These are phyloP conservation scores for Silurus meridionalis DNA, from an alignment of 2,113 vertebrate species.

Conservation along the genomic window DNA sequence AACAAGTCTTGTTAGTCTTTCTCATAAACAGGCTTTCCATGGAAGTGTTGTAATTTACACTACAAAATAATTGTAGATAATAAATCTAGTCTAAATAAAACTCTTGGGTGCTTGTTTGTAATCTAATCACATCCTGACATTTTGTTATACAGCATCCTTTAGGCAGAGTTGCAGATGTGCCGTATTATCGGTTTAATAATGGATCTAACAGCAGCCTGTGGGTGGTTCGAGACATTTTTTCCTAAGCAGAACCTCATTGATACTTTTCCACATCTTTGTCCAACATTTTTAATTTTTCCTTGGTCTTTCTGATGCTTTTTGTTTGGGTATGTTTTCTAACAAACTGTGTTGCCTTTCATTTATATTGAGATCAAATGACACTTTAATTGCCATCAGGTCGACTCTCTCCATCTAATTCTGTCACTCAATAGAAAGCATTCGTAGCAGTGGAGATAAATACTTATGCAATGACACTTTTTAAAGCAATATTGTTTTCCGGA, in stretches of 20 bases:
- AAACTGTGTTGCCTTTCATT: not conserved
- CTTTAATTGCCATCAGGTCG: not conserved
- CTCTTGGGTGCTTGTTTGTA: not conserved
- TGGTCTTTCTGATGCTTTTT: not conserved
- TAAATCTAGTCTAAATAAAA: no score
- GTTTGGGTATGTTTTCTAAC: not conserved
- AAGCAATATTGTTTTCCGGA: no score
- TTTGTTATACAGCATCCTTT: not conserved
- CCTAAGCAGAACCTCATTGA: not conserved
- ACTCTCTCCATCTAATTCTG: not conserved
- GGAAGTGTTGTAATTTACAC: not conserved
- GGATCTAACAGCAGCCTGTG: not conserved
- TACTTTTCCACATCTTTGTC: not conserved
- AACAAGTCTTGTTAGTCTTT: not conserved
- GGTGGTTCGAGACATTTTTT: not conserved
- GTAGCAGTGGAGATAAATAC: not conserved
- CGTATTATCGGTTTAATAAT: not conserved
- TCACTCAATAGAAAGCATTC: not conserved
- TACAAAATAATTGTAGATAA: not conserved
- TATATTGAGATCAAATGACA: not conserved
- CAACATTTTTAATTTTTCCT: not conserved
- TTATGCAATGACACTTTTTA: not conserved
- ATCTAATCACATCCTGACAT: not conserved
- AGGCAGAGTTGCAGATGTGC: not conserved
- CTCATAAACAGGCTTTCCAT: not conserved